Percentiles rank a stretch among this genome's conserved stretches.
Evolutionary conservation across 2,113 vertebrate species (phyloP).

Genomic region (Psammodynastes pulverulentus): DNA sequence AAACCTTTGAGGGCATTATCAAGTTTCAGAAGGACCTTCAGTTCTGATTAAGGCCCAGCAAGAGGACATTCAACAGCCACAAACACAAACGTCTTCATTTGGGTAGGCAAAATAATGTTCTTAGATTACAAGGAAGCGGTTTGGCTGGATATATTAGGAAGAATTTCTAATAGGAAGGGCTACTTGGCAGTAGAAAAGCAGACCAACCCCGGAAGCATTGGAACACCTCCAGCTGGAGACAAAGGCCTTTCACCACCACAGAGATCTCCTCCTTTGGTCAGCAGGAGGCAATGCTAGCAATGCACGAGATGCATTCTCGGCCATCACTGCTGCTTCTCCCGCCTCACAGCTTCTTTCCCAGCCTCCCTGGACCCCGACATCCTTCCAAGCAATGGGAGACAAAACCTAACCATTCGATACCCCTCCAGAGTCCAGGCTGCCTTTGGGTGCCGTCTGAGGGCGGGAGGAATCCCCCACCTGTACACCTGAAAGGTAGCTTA

Average conservation of each 20-base stretch:
- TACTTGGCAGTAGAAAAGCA: not conserved
- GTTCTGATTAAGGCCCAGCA: not conserved
- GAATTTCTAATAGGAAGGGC: not conserved
- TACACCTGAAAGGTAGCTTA: no score
- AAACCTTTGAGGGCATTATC: not conserved
- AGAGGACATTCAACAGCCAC: not conserved
- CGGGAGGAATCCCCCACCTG: not conserved
- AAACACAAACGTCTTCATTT: not conserved
- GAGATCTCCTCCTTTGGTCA: not conserved
- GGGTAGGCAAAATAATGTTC: not conserved
- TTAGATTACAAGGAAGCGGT: not conserved
- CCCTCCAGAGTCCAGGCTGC: not conserved
- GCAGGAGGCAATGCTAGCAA: not conserved
- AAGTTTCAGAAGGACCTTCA: not conserved
- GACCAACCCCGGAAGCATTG: not conserved
- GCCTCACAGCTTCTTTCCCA: not conserved
- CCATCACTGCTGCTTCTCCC: not conserved
- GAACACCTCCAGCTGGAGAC: not conserved
- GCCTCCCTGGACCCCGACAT: not conserved
- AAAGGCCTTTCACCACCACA: not conserved
- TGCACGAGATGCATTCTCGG: not conserved
- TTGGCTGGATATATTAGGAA: not conserved
- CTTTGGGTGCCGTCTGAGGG: not conserved
- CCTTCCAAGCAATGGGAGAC: not conserved
- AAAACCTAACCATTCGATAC: not conserved